Percentiles rank a stretch among this genome's conserved stretches.
These are phyloP conservation scores for Cataglyphis rosenhaueri DNA, from an alignment of 2,888 invertebrate genomes.

Conservation along the genomic window DNA sequence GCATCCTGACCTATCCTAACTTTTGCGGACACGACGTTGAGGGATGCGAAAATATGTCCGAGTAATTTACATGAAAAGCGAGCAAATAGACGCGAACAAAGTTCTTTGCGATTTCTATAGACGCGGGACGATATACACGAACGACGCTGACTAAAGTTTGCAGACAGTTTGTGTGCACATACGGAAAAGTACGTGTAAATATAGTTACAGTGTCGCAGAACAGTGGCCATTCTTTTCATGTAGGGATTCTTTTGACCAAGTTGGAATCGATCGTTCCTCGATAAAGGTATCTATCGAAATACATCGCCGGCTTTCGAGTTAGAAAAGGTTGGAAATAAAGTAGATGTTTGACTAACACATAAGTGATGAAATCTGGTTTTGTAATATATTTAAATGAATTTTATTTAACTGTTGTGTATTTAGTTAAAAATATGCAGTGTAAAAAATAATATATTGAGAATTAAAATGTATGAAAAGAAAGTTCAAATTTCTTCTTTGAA, in stretches of 20 bases:
- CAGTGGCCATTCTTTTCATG: slow-evolving; percentile 30
- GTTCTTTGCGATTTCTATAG: slow-evolving; percentile 34
- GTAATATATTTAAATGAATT: neutral
- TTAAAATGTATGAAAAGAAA: neutral
- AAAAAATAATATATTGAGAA: neutral
- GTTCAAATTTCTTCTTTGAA: neutral
- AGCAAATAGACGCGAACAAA: slow-evolving; percentile 27
- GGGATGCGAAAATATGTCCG: slow-evolving; percentile 37
- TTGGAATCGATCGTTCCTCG: slow-evolving; percentile 34
- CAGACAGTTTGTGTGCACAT: slow-evolving; percentile 41
- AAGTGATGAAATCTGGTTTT: neutral
- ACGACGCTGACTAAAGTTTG: slow-evolving; percentile 38
- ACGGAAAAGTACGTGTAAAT: slow-evolving; percentile 38
- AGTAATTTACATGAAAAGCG: slow-evolving; percentile 40
- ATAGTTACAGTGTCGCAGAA: slow-evolving; percentile 16
- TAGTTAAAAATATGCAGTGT: neutral
- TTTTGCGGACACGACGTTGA: slow-evolving; percentile 25
- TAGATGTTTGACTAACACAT: neutral
- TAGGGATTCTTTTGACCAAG: slow-evolving; percentile 44
- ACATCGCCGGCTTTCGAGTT: neutral
- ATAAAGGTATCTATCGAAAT: slow-evolving; percentile 25
- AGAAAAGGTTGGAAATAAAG: slow-evolving; percentile 26
- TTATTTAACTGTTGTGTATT: neutral
- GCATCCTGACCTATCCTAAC: slow-evolving; percentile 22
- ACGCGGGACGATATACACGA: slow-evolving; percentile 20